Evolutionary conservation across 2,888 invertebrate species (phyloP), one percentile per base, ranked within the genome.

Genomic region (Atethmia centrago): DNA sequence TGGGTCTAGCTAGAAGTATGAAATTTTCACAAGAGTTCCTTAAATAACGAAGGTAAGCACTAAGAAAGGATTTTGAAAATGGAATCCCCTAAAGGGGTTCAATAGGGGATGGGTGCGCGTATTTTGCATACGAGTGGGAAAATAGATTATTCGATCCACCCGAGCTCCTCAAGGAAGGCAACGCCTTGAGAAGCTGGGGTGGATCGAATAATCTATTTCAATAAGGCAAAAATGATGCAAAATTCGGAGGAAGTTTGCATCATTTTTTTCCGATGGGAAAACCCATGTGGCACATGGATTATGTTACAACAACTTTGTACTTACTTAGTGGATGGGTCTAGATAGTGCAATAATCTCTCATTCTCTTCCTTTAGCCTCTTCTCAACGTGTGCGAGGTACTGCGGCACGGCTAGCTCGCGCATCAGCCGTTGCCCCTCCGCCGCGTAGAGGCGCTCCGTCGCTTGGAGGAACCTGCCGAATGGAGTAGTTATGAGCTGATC

Each of bases 301-400:
- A 9, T 55, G 28, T 25, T 25, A 28, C 7, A 19, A 19, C 25
- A 28, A 63, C 3, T n/a, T 64, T n/a, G n/a, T 19, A 83, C 93
- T 90, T 94, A 98, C 98, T 99, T 99, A 74, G 99, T 99, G 84
- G 98, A 98, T 69, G 98, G 98, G 95, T 99, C 99, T 79, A 99
- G 97, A 94, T 99, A 99, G 93, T 99, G 99, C 70, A 99, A 95
- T 62, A 99, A 97, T 79, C 99, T 97, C 92, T 99, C 99, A 90
- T 98, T 98, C 95, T 99, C 99, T 94, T 99, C 99, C 45, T 97
- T 97, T 59, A 99, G 97, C 58, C 99, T 97, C 91, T 99, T 99
- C 94, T 99, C 99, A n/a, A 99, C 99, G 92, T 99, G 99, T 49
- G 98, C 97, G 85, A 99, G 96, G 96, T 99, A 99, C 91, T 98